Percentiles rank a stretch among this genome's conserved stretches.
phyloP scores from a whole-genome alignment of 2,888 invertebrate species.

The Chrysodeixis includens region DNA sequence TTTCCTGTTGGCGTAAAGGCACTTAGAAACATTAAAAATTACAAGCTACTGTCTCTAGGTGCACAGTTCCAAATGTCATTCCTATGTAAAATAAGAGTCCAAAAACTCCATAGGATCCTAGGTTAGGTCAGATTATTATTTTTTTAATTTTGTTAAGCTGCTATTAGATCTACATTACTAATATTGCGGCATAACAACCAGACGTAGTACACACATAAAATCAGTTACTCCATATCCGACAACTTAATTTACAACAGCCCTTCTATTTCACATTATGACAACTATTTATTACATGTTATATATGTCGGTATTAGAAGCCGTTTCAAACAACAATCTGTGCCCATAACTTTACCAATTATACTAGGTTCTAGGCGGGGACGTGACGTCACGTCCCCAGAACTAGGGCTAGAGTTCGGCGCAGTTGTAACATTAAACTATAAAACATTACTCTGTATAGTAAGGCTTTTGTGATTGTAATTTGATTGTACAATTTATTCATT shows the following conservation, averaged over 20 bases:
- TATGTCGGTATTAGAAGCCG: neutral
- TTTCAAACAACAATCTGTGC: slow-evolving; percentile 5
- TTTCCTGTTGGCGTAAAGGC: too few species aligned
- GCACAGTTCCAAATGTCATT: too few species aligned
- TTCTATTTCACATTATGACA: slow-evolving; percentile 4
- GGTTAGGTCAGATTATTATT: too few species aligned
- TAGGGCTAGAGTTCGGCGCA: slow-evolving; percentile 3
- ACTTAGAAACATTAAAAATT: too few species aligned
- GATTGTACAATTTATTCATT: neutral
- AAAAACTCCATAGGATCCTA: too few species aligned
- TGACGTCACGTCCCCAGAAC: neutral
- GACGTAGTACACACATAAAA: too few species aligned
- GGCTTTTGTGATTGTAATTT: neutral
- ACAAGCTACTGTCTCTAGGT: too few species aligned
- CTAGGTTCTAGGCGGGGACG: neutral
- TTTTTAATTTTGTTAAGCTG: too few species aligned
- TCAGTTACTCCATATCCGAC: neutral
- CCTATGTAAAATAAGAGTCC: too few species aligned
- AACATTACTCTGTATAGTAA: neutral
- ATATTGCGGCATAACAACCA: too few species aligned
- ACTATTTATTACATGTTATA: slow-evolving; percentile 2
- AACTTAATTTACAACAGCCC: neutral
- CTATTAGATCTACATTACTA: too few species aligned
- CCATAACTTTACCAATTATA: slow-evolving; percentile 9
- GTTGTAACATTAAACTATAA: neutral